These are phyloP conservation scores for Propithecus deckenii DNA, from an alignment of 2,797 vertebrate species.

Conservation along the genomic window DNA sequence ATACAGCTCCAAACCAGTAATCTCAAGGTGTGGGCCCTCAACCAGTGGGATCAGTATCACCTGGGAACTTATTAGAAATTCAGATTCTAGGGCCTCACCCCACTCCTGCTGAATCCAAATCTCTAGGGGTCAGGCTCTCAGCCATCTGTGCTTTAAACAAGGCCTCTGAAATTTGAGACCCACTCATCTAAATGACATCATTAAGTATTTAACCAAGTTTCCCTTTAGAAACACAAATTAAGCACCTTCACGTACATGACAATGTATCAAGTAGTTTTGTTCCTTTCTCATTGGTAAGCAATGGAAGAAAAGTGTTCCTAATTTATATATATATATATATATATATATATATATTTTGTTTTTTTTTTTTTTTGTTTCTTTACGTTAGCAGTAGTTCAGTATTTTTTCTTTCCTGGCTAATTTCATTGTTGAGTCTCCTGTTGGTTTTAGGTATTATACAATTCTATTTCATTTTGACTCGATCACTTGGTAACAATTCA, in stretches of 20 bases:
- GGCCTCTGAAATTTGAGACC: not conserved
- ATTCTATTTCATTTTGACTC: not conserved
- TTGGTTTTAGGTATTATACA: constrained; percentile 25
- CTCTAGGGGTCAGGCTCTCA: no score
- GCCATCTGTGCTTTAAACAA: not conserved
- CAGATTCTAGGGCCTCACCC: not conserved
- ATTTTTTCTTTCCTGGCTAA: not conserved
- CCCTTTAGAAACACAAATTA: not conserved
- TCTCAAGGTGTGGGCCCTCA: not conserved
- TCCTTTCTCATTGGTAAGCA: not conserved
- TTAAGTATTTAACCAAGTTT: not conserved
- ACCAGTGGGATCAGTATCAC: not conserved
- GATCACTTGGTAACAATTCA: not conserved
- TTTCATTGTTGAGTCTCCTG: not conserved
- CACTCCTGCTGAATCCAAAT: not conserved
- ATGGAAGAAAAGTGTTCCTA: not conserved
- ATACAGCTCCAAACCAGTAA: not conserved
- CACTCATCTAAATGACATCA: not conserved
- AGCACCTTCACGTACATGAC: not conserved
- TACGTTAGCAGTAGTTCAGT: not conserved
- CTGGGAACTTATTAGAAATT: not conserved
- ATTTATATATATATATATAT: not conserved
- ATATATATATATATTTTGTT: no score
- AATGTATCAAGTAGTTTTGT: not conserved
- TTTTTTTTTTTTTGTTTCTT: not conserved